These are phyloP conservation scores for Oriolus oriolus DNA, from an alignment of 2,113 vertebrate genomes.

Conservation along the genomic window DNA sequence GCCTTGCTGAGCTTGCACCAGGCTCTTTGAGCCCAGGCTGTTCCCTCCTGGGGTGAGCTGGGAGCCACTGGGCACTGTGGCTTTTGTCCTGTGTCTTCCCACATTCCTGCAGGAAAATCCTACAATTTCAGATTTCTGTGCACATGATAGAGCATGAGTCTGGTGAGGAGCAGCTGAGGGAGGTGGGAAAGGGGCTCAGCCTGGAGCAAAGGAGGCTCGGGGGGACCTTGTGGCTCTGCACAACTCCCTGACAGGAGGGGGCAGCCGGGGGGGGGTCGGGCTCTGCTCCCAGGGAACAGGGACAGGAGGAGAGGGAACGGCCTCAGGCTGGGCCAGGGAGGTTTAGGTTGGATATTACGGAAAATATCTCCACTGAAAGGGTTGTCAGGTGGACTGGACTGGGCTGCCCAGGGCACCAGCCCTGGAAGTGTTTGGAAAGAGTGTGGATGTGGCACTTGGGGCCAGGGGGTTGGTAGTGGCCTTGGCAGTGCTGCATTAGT, in stretches of 20 bases:
- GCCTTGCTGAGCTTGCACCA: background rate
- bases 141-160: background rate
- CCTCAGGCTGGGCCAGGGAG: background rate
- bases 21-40: background rate
- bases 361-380: background rate
- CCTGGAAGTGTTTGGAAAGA: background rate
- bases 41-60: background rate
- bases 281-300: background rate
- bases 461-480: background rate
- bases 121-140: background rate
- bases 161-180: background rate
- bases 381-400: background rate
- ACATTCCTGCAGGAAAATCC: background rate
- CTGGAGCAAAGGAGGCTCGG: background rate
- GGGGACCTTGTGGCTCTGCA: background rate
- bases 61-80: background rate
- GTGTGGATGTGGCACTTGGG: background rate
- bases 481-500: background rate
- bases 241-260: background rate
- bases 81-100: background rate
- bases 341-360: accelerated
- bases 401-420: background rate
- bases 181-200: background rate
- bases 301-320: background rate
- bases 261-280: background rate